Percentiles rank a stretch among this genome's conserved stretches.
Evolutionary conservation across 2,797 vertebrate genomes (phyloP).

Genomic region (Oophaga sylvatica): DNA sequence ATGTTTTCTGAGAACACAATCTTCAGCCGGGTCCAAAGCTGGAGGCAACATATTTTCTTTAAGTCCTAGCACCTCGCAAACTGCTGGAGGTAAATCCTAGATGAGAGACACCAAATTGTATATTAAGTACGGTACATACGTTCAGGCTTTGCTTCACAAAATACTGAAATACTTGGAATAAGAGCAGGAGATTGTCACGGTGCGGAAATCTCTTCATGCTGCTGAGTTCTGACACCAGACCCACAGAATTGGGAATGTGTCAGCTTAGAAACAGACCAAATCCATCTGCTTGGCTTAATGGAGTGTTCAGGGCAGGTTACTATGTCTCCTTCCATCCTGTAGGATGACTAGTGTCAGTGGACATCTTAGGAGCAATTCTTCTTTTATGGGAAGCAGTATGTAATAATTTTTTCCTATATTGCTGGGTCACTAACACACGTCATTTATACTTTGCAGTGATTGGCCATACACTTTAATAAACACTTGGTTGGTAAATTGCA

Average conservation of each 20-base stretch:
- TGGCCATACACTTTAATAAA: too few species aligned
- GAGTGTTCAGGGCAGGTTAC: background rate
- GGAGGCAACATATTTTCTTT: conserved; percentile 70
- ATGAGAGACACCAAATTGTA: background rate
- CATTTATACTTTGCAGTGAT: too few species aligned
- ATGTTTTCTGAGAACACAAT: conserved; percentile 65
- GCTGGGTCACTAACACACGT: too few species aligned
- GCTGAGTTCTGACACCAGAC: background rate
- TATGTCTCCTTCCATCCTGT: background rate
- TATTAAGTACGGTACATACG: background rate
- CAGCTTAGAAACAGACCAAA: background rate
- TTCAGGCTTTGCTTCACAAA: too few species aligned
- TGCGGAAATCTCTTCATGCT: background rate
- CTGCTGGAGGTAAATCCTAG: conserved; percentile 87
- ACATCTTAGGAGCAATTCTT: background rate
- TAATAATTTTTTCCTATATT: too few species aligned
- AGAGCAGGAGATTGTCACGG: too few species aligned
- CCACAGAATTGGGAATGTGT: background rate
- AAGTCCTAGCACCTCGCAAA: conserved; percentile 85
- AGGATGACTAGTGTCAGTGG: background rate
- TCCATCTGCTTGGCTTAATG: background rate
- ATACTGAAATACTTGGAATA: too few species aligned
- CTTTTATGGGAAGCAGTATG: background rate
- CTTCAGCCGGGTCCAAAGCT: conserved; percentile 69
- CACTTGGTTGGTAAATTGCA: too few species aligned